Percentiles rank a stretch among this genome's conserved stretches.
phyloP scores from a whole-genome alignment of 2,888 invertebrate species.

The Epiperipatus broadwayi region DNA sequence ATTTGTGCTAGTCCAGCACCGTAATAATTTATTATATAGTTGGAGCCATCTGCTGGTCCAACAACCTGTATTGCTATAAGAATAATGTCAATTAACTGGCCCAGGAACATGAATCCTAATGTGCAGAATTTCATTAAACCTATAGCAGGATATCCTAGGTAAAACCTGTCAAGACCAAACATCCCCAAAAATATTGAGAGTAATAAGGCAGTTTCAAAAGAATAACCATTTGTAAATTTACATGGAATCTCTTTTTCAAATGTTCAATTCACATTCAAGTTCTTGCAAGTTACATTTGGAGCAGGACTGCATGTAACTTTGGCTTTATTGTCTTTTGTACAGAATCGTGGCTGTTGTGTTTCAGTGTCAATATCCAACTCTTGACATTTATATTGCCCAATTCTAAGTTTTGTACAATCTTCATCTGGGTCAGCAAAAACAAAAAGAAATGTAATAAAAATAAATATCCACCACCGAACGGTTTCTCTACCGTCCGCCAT shows the following conservation, averaged over 20 bases:
- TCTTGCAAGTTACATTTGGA: too few species aligned
- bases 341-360: constrained; percentile 69
- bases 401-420: too few species aligned
- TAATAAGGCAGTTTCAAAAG: constrained; percentile 70
- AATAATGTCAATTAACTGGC: constrained; percentile 82
- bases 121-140: constrained; percentile 83
- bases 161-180: constrained; percentile 93
- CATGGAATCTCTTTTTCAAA: constrained; percentile 68
- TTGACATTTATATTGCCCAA: constrained; percentile 25
- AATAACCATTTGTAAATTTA: constrained; percentile 90
- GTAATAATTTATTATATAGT: constrained; percentile 78
- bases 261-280: constrained; percentile 51
- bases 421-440: too few species aligned
- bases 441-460: too few species aligned
- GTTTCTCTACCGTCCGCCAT: too few species aligned
- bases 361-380: constrained; percentile 49
- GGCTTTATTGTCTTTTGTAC: constrained; percentile 56
- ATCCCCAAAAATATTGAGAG: constrained; percentile 91
- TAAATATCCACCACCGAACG: too few species aligned
- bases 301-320: too few species aligned
- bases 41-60: constrained; percentile 81
- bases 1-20: constrained; percentile 67
- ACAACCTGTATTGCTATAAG: constrained; percentile 77
- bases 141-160: constrained; percentile 90
- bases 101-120: constrained; percentile 79